Evolutionary conservation across 2,888 invertebrate genomes (phyloP).

Genomic region (Pristionchus arcanus): DNA sequence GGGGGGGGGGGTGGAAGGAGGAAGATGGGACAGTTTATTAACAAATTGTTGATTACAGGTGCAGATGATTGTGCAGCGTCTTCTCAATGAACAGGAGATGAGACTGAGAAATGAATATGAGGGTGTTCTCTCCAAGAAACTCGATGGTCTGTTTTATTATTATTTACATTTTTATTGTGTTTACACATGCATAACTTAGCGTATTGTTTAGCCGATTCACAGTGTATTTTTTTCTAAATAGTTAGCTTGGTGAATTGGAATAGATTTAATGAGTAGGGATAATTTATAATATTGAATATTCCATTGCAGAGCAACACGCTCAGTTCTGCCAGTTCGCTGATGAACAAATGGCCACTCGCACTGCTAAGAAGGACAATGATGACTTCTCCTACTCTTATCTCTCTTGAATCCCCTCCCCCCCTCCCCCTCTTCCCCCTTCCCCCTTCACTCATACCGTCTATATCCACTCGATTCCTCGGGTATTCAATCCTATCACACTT

Average conservation of each 20-base stretch:
- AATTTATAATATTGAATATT: neutral
- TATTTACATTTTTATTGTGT: neutral
- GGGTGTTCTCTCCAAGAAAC: constrained; percentile 91
- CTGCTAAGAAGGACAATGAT: constrained; percentile 52
- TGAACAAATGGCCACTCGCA: constrained; percentile 88
- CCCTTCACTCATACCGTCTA: neutral
- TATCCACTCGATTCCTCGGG: constrained; percentile 27
- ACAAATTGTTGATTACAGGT: constrained; percentile 83
- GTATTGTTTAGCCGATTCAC: neutral
- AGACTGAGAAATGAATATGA: constrained; percentile 96
- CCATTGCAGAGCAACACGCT: constrained; percentile 91
- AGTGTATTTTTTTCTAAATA: neutral
- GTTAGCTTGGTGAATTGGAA: neutral
- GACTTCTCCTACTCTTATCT: constrained; percentile 64
- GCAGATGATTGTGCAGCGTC: constrained; percentile 95
- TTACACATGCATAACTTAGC: no score
- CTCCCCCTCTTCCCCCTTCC: neutral
- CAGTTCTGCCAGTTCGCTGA: constrained; percentile 98
- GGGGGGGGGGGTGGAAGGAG: neutral
- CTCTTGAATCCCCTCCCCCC: constrained; percentile 55
- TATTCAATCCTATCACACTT: neutral
- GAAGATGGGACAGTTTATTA: neutral
- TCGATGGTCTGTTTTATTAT: constrained; percentile 84
- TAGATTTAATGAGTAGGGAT: neutral
- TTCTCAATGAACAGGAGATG: constrained; percentile 95